phyloP scores from a whole-genome alignment of 2,113 vertebrate species.

The Petaurus breviceps region DNA sequence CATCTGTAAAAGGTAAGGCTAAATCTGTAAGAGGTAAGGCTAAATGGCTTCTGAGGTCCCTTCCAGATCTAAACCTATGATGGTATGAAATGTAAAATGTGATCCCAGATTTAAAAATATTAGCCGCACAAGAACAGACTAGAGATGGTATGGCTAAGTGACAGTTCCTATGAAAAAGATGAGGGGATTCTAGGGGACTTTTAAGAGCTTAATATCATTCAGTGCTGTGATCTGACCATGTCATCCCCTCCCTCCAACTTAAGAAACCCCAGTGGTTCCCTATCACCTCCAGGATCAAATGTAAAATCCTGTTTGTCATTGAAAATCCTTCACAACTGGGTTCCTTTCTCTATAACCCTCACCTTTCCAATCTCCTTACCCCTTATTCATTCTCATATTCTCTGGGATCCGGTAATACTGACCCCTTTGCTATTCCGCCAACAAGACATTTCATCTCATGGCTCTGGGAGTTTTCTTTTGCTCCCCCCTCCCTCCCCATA shows the following conservation, averaged over 20 bases:
- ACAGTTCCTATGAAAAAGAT: background rate
- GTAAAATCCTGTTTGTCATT: background rate
- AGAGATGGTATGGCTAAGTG: background rate
- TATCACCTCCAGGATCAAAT: background rate
- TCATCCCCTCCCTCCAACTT: background rate
- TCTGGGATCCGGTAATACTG: background rate
- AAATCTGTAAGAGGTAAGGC: background rate
- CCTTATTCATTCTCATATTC: background rate
- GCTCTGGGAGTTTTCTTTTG: background rate
- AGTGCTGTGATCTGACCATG: background rate
- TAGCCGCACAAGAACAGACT: background rate
- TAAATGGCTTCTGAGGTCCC: background rate
- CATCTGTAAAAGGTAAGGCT: background rate
- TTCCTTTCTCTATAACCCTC: background rate
- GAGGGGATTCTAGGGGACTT: background rate
- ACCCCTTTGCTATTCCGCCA: background rate
- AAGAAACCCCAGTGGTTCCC: background rate
- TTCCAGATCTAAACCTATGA: background rate
- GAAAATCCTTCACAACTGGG: background rate
- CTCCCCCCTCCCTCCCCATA: too few species aligned
- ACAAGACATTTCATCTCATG: background rate
- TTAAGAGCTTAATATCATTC: background rate
- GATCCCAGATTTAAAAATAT: background rate
- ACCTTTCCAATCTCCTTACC: background rate
- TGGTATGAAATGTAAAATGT: background rate